Base-by-base conservation (phyloP, 2,113 vertebrate species). In the Lamprotornis superbus region DNA sequence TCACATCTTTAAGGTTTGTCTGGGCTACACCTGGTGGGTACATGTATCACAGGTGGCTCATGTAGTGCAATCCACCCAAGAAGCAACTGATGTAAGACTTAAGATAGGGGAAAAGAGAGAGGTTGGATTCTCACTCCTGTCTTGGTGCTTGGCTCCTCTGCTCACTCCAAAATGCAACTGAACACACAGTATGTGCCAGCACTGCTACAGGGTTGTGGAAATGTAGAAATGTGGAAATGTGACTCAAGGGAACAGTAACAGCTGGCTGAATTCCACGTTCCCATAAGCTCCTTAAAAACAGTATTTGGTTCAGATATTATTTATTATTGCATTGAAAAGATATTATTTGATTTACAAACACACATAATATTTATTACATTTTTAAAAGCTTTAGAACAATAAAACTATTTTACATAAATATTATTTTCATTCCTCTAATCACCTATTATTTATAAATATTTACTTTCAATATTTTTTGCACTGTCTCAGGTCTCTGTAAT, bases 331-430 rank as follows among this genome's bases (percentile, higher is more conserved):
- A 85, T 7, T 37, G 18, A 80, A 82, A 76, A 12, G n/a, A n/a
- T 40, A 68, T 35, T 40, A 68, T 35, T 93, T 69, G 15, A 70
- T 84, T 82, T 87, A 95, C 49, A 93, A 91, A 93, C 42, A 89
- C 42, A 67, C 10, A 80, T 22, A 71, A 71, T 55, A 88, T 73
- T 95, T 94, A 84, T 61, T 69, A 89, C 53, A 80, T 55, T 95
- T 87, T 89, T 91, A 82, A 95, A 81, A 50, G 18, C n/a, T 93
- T 94, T 65, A 77, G 42, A 83, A 77, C 55, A 91, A 53, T 28
- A 79, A 30, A 89, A 71, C 14, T 89, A 67, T 79, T 95, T 85
- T 92, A 94, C 53, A 87, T 49, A 65, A 85, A 76, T 73, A 49
- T 0, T 2, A 31, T 33, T 87, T 91, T 87, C 61, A 56, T 53